phyloP scores from a whole-genome alignment of 2,888 invertebrate genomes.

The Trissolcus brochymenae region DNA sequence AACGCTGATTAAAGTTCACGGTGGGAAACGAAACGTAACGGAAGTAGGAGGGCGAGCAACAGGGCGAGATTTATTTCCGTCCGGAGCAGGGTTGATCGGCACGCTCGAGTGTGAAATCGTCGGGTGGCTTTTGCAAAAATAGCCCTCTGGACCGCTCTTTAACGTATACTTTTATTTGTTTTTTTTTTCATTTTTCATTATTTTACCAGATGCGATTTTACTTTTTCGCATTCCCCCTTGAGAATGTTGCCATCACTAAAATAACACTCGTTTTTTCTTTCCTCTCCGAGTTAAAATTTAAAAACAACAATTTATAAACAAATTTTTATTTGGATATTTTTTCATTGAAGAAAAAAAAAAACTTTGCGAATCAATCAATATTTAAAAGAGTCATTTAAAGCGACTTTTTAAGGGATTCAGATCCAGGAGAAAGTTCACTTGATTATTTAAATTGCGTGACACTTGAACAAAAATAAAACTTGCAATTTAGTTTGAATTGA shows the following conservation, averaged over 20 bases:
- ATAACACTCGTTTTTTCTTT: neutral
- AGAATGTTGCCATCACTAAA: neutral
- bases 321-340: too few species aligned
- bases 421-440: too few species aligned
- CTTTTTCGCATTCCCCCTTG: constrained; percentile 33
- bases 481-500: too few species aligned
- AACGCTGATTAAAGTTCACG: constrained; percentile 51
- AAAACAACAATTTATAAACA: too few species aligned
- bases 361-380: too few species aligned
- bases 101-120: constrained; percentile 35
- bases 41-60: constrained; percentile 8
- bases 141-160: constrained; percentile 33
- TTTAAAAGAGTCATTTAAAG: too few species aligned
- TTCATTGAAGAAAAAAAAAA: too few species aligned
- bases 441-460: too few species aligned
- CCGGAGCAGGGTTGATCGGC: constrained; percentile 36
- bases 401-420: too few species aligned
- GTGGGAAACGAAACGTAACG: constrained; percentile 28
- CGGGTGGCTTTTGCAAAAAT: constrained; percentile 48
- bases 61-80: constrained; percentile 37
- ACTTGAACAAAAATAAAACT: too few species aligned
- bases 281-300: neutral
- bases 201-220: constrained; percentile 23
- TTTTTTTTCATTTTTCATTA: constrained; percentile 7
- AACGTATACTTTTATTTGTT: constrained; percentile 5